Evolutionary conservation across 2,888 invertebrate species (phyloP).

Genomic region (Onthophagus sagittarius): DNA sequence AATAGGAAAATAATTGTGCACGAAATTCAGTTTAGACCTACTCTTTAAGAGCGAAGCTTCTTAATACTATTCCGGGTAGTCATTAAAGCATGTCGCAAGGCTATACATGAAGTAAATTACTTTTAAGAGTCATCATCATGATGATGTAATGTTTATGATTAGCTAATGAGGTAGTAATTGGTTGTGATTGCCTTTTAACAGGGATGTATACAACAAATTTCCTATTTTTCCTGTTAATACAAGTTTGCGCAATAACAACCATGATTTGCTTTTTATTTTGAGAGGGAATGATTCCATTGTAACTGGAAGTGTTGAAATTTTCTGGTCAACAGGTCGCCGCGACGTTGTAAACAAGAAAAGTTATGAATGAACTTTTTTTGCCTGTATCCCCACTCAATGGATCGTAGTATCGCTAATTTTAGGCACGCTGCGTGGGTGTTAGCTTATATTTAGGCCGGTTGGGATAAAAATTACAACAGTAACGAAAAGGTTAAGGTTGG

Average conservation of each 20-base stretch:
- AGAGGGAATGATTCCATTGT: background rate
- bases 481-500: background rate
- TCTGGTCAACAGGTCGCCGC: background rate
- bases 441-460: background rate
- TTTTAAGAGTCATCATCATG: background rate
- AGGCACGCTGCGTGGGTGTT: background rate
- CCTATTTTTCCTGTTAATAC: background rate
- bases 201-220: background rate
- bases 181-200: background rate
- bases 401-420: background rate
- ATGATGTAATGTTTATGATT: background rate
- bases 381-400: background rate
- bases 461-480: background rate
- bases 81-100: background rate
- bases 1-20: background rate
- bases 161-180: background rate
- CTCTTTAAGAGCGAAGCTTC: background rate
- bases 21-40: background rate
- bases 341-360: background rate
- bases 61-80: background rate
- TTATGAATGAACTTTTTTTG: background rate
- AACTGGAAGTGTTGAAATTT: background rate
- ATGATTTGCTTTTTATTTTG: background rate
- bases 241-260: background rate
- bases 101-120: background rate